Conservation (phyloP, 2,888 invertebrate species). For the Pteria penguin region DNA sequence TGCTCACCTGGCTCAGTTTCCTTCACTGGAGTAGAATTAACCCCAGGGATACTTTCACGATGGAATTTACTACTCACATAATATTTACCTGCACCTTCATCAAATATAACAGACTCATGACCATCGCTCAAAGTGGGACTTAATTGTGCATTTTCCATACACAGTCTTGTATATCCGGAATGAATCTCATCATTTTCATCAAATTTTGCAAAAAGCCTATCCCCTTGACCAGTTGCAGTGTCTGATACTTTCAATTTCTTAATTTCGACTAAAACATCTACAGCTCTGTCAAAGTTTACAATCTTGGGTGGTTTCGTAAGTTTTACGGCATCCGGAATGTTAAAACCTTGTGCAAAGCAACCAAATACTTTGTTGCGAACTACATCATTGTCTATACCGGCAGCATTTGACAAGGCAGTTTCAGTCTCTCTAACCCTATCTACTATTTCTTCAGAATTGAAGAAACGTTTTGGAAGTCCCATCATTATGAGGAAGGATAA, state of each 20-base stretch:
- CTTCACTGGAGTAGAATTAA: background rate
- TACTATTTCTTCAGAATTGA: background rate
- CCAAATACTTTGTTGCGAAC: background rate
- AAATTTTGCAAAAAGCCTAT: background rate
- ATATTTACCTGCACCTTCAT: background rate
- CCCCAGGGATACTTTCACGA: background rate
- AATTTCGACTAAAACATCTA: background rate
- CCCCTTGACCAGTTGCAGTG: background rate
- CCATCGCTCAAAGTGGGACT: background rate
- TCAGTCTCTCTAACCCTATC: background rate
- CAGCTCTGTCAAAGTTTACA: background rate
- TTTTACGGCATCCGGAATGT: background rate
- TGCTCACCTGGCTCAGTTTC: background rate
- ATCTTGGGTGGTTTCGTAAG: background rate
- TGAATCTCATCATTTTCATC: background rate
- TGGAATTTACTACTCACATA: background rate
- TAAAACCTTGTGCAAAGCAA: background rate
- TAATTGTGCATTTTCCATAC: background rate
- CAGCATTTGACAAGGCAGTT: background rate
- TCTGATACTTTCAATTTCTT: background rate
- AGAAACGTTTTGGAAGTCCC: background rate
- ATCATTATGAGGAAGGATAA: background rate
- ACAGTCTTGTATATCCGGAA: background rate
- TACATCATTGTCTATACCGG: background rate
- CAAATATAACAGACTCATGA: background rate